phyloP scores from a whole-genome alignment of 2,113 vertebrate genomes.

The Casuarius casuarius region DNA sequence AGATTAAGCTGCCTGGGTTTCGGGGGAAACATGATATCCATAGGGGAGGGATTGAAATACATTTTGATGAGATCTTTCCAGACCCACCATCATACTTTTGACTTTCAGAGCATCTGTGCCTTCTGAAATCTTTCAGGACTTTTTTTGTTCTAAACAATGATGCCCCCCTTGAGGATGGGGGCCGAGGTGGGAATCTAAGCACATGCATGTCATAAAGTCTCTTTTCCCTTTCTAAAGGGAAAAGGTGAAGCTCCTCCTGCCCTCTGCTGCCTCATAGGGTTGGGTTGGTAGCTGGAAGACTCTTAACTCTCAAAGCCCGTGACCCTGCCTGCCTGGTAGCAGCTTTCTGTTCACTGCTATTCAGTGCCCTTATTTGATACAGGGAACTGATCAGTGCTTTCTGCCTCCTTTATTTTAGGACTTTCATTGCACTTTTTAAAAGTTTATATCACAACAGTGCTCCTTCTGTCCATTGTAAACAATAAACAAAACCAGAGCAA shows the following conservation, averaged over 20 bases:
- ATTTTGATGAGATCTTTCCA: not conserved
- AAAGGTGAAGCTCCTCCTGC: not conserved
- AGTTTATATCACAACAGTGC: not conserved
- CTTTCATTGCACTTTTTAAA: not conserved
- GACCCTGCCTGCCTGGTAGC: not conserved
- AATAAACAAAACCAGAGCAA: not conserved
- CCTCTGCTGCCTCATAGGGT: not conserved
- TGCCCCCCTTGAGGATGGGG: too few relatives aligned
- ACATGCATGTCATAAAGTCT: too few relatives aligned
- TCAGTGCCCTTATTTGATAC: not conserved
- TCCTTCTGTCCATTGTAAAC: not conserved
- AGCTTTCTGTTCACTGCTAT: not conserved
- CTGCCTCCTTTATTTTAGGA: not conserved
- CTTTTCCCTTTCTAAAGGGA: not conserved
- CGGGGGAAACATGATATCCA: not conserved
- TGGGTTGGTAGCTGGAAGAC: not conserved
- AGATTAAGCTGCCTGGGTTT: not conserved
- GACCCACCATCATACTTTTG: not conserved
- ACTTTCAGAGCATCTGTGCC: not conserved
- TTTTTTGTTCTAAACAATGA: too few relatives aligned
- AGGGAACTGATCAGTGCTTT: not conserved
- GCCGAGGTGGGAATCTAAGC: too few relatives aligned
- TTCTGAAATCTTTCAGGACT: too few relatives aligned
- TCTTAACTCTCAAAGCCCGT: not conserved
- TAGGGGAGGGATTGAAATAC: not conserved